A percentile compares a stretch with the other conserved stretches of the same genome.
Evolutionary conservation across 1,140 invertebrate species (phyloP).

Genomic region (Pantala flavescens): DNA sequence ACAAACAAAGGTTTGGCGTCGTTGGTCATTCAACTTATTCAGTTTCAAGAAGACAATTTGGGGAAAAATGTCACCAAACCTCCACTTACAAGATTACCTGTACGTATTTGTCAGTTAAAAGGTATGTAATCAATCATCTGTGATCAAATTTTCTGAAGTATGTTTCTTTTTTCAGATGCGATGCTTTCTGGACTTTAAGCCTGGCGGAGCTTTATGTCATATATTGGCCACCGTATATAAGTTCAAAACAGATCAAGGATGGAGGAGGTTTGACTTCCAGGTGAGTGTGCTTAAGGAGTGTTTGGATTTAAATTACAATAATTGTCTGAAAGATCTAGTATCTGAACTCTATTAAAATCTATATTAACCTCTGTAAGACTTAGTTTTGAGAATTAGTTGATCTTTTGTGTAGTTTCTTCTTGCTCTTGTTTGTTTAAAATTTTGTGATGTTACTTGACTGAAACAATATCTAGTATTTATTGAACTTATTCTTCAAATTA

Average conservation of each 20-base stretch:
- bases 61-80: conserved; percentile 88
- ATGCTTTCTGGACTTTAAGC: conserved; percentile 91
- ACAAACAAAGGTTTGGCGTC: conserved; percentile 82
- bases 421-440: too few species aligned
- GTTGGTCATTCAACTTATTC: conserved; percentile 76
- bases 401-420: too few species aligned
- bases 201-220: conserved; percentile 81
- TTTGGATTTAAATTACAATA: too few species aligned
- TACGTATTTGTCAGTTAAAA: conserved; percentile 41
- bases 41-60: conserved; percentile 93
- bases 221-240: conserved; percentile 88
- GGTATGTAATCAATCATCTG: neutral
- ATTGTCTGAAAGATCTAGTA: too few species aligned
- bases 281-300: conserved; percentile 71
- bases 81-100: conserved; percentile 67
- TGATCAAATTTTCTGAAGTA: neutral
- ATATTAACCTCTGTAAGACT: too few species aligned
- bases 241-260: conserved; percentile 92
- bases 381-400: too few species aligned
- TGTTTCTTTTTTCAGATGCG: conserved; percentile 57
- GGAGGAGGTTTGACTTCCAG: conserved; percentile 83
- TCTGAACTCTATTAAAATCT: too few species aligned
- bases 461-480: too few species aligned
- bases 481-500: too few species aligned
- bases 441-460: too few species aligned